These are phyloP conservation scores for Cassiopea andromeda DNA, from an alignment of 30 jellyfish, hydroid and myxozoan genomes.

Conservation along the genomic window DNA sequence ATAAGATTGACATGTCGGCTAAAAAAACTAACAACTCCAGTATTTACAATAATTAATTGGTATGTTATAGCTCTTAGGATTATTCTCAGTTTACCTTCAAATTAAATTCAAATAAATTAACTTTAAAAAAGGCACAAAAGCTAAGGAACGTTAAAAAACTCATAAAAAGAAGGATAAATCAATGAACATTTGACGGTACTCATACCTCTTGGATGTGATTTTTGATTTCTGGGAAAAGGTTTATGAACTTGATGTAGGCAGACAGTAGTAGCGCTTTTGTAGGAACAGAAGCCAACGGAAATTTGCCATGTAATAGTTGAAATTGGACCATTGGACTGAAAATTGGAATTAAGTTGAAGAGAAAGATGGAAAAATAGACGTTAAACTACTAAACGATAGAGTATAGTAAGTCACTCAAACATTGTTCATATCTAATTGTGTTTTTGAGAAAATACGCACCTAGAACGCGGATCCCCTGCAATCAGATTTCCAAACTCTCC, in stretches of 20 bases:
- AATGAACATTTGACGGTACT: neutral
- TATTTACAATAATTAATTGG: no score
- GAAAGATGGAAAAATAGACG: neutral
- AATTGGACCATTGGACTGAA: slow-evolving; percentile 93
- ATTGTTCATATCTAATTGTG: neutral
- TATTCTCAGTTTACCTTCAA: no score
- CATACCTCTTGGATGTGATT: slow-evolving; percentile 84
- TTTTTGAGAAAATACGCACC: slow-evolving; percentile 37
- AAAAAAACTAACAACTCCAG: no score
- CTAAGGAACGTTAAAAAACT: neutral
- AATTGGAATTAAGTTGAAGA: neutral
- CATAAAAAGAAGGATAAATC: no score
- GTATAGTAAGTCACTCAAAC: no score
- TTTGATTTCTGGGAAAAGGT: slow-evolving; percentile 95
- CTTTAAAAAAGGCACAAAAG: no score
- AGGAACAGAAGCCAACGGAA: slow-evolving; percentile 75
- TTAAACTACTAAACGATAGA: neutral
- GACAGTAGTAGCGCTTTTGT: slow-evolving; percentile 86
- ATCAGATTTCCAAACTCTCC: slow-evolving; percentile 97
- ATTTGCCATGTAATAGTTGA: slow-evolving; percentile 86
- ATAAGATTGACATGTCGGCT: no score
- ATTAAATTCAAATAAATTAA: no score
- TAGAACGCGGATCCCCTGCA: slow-evolving; percentile 98
- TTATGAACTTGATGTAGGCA: slow-evolving; percentile 90
- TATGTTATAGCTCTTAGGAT: no score